Evolutionary conservation across 2,888 invertebrate species (phyloP), one percentile per base, ranked within the genome.

Genomic region (Mythimna vitellina): DNA sequence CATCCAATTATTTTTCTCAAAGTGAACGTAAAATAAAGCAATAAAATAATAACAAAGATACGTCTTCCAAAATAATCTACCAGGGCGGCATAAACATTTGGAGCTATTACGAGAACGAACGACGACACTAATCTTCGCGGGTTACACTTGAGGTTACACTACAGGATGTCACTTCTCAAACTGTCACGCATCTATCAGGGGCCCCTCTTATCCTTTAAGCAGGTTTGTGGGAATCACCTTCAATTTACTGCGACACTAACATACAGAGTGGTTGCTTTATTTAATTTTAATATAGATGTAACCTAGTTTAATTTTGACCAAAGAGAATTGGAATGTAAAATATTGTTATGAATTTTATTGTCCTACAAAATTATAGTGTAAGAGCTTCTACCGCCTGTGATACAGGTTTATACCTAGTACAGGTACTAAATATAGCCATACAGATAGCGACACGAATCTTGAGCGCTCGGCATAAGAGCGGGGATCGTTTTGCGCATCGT

Each of bases 161-260:
- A 71, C 49, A 51, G 53, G 4, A 12, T 78, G 74, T 74, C 78
- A 74, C 71, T 54, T 56, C 38, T 46, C 12, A 38, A n/a, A 49
- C 72, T 56, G 72, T 49, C 71, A 56, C 32, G 12, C 60, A 74
- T 78, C 60, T 49, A 38, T 78, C 60, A 71, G n/a, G 1, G 12
- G 17, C 20, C 51, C 79, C 32, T 76, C 60, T 65, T 61, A 74
- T 80, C 75, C 46, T 12, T 61, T 20, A 64, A 80, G 51, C 29
- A 61, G 20, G 29, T 56, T 80, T 56, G 42, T 29, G 60, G 74
- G 20, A 56, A 56, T 56, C 22, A 53, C 42, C 54, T 46, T 46
- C 56, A 75, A 61, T 79, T 79, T 63, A 63, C 35, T 12, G 54
- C 32, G 42, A 29, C 22, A 35, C 8, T 46, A 5, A 35, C 7